Evolutionary conservation across 1,140 invertebrate genomes (phyloP), one percentile per base, ranked within the genome.

Genomic region (Amphibalanus amphitrite): DNA sequence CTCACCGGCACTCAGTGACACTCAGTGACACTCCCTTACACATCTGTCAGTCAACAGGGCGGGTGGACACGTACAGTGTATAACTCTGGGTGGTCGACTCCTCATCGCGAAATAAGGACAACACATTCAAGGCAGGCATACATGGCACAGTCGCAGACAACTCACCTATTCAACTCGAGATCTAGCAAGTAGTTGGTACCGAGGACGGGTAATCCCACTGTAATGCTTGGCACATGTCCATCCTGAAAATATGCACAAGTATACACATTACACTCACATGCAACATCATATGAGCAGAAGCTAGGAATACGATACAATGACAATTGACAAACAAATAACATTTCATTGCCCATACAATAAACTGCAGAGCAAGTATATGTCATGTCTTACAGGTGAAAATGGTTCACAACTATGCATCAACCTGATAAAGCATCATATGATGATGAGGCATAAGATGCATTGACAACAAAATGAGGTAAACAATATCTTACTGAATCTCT

Each of bases 211-310:
- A 90, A 83, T 67, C 80, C 85, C 71, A 92, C 80, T 72, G 84
- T 87, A 77, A 92, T 80, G 77, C 88, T 84, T 72, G 86, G 82
- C 72, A 86, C 80, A 79, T 92, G 89, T 71, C 85, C 85, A 74
- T 85, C 83, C 89, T 90, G 82, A 40, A 86, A 84, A 73, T 75
- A 74, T 70, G 78, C 73, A 78, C 75, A 65, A 70, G 23, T 70
- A 23, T 65, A n/a, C 25, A 71, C n/a, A 67, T 8, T 28, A 40
- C n/a, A 0, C 26, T n/a, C 17, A 15, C 29, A 72, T 26, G 47
- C 25, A n/a, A 28, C 29, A 38, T 8, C 38, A 38, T 38, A 6
- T 8, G 17, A 8, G 38, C 38, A 38, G 38, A 38, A 6, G 17
- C 6, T 38, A 38, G 6, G 38, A 6, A 38, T 8, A 38, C 17